A percentile compares a stretch with the other conserved stretches of the same genome.
phyloP scores from a whole-genome alignment of 1,140 invertebrate genomes.

The Apis cerana region DNA sequence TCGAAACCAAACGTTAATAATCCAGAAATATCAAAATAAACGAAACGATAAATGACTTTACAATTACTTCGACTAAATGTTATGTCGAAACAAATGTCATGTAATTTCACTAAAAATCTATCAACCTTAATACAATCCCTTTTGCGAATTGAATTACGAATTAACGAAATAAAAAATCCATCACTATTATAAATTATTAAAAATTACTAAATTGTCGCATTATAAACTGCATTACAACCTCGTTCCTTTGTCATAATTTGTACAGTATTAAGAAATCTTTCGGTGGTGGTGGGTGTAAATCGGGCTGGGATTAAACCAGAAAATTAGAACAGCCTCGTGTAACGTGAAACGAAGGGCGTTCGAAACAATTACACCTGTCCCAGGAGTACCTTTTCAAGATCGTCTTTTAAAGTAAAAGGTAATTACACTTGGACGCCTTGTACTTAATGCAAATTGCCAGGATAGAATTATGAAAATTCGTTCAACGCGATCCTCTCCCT shows the following conservation, averaged over 20 bases:
- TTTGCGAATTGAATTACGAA: too few species aligned
- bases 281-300: neutral
- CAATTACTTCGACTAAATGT: neutral
- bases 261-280: neutral
- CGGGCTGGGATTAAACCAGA: neutral
- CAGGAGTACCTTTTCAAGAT: neutral
- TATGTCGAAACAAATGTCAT: too few species aligned
- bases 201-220: too few species aligned
- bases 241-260: too few species aligned
- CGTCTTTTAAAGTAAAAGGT: neutral
- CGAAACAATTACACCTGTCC: neutral
- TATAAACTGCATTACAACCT: neutral
- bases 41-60: neutral
- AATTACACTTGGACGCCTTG: neutral
- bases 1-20: neutral
- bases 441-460: slow-evolving; percentile 33
- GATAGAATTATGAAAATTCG: slow-evolving; percentile 45
- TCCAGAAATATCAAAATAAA: neutral
- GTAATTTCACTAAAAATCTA: too few species aligned
- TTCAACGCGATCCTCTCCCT: neutral
- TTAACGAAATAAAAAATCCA: too few species aligned
- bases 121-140: too few species aligned
- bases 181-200: too few species aligned
- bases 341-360: neutral
- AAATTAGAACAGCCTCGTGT: neutral